These are phyloP conservation scores for Steromphala cineraria DNA, from an alignment of 2,888 invertebrate species.

Conservation along the genomic window DNA sequence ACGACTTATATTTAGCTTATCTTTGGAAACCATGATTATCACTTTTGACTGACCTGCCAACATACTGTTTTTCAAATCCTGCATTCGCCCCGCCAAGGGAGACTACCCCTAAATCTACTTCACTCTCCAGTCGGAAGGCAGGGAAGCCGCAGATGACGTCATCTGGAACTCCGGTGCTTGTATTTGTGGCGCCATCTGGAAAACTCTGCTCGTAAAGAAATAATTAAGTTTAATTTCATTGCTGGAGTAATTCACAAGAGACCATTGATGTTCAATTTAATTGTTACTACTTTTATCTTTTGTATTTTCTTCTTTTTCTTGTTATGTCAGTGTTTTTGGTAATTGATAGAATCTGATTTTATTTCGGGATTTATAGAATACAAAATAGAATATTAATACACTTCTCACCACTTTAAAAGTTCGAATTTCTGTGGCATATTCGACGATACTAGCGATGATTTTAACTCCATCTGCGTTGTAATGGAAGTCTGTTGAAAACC, in stretches of 20 bases:
- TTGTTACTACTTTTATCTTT: no score
- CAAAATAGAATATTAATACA: no score
- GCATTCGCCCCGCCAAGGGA: constrained; percentile 44
- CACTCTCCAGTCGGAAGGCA: constrained; percentile 38
- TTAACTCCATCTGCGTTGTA: not conserved
- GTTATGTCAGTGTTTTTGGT: no score
- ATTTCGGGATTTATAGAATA: no score
- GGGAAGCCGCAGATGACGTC: constrained; percentile 45
- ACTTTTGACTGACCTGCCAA: constrained; percentile 33
- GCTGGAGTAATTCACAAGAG: no score
- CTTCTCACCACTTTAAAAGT: constrained; percentile 15
- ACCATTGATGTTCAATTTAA: no score
- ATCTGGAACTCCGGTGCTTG: constrained; percentile 26
- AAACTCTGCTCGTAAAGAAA: constrained; percentile 29
- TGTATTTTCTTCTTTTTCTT: no score
- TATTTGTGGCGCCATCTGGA: constrained; percentile 32
- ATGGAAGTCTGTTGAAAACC: not conserved
- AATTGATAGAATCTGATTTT: not conserved
- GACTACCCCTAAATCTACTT: constrained; percentile 36
- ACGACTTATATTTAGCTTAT: no score
- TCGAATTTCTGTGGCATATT: not conserved
- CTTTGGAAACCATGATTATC: no score
- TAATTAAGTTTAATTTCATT: not conserved
- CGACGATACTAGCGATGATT: not conserved
- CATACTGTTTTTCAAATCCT: constrained; percentile 34